Base-by-base conservation (phyloP, 1,140 invertebrate genomes). In the Apocrypta bakeri region DNA sequence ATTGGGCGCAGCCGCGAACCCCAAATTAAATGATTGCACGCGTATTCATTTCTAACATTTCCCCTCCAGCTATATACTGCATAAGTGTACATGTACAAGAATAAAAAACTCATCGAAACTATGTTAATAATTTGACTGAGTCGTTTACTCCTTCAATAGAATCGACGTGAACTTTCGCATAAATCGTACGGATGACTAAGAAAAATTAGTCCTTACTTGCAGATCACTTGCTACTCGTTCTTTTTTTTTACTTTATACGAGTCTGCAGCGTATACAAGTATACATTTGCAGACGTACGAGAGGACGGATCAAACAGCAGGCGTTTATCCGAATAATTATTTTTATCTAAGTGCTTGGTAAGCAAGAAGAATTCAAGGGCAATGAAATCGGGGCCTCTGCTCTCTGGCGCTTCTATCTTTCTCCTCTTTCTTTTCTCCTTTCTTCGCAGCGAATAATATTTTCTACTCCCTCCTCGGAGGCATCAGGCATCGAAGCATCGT, bases 291-390 rank as follows among this genome's bases (percentile, higher is more conserved):
- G 66, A 37, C 77, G 75, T 66, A 69, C 66, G 75, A 81, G 48
- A 11, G 24, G 48, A 64, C 48, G 17, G 61, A 56, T 84, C 85
- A 84, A 82, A 84, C 86, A 78, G 83, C 84, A 72, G 85, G 83
- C 85, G 84, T 89, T 90, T 88, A 90, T 91, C 85, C 85, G 86
- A 80, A 76, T 90, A 90, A 91, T 92, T 91, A 91, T 92, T 90
- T 91, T 90, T 90, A 91, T 90, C 90, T 89, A 89, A 89, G 84
- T 85, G 87, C 85, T 84, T 86, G 68, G 87, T 89, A 88, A 87
- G 89, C 87, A 85, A 86, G 88, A 90, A 90, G 88, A 90, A 90
- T 92, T 91, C 90, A 92, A 91, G 91, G 90, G 88, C 89, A 91
- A 88, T 88, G 89, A 88, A 89, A 91, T 91, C 88, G 86, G 83